Base-by-base conservation (phyloP, 1,140 invertebrate species). In the Camponotus vicinus region DNA sequence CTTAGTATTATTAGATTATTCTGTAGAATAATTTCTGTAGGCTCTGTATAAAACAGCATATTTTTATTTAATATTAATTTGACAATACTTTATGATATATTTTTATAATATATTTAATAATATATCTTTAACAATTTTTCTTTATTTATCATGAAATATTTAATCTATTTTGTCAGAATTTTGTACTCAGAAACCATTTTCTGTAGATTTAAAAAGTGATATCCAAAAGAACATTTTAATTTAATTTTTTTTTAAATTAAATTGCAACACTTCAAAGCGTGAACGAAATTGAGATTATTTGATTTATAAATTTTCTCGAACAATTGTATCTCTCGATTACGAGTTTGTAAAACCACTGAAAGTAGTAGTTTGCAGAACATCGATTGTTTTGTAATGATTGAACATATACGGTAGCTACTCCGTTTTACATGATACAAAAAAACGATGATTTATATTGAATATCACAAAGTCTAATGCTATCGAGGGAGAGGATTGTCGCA, bases 381-480 rank as follows among this genome's bases (percentile, higher is more conserved):
- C 40, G 45, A 37, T 27, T 40, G 13, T 3, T 9, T 7, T 18
- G 8, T 21, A 59, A 5, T 18, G n/a, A 15, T 52, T 11, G 52
- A 75, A 52, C 15, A 18, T 27, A 42, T 0, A 18, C 0, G 11
- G 11, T 32, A 0, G 34, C 55, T 18, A 21, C 6, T 64, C 45
- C 42, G n/a, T 76, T 59, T 27, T 21, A 21, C 37, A n/a, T 27
- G 32, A 42, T 2, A 34, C 11, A 37, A 59, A 21, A 21, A 18
- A 66, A 45, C 59, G 15, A 13, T 66, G 59, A 66, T 78, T 78
- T 78, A 63, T 21, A 32, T 27, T 27, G 27, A 27, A 27, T 66
- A 45, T 78, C 63, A n/a, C 77, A 27, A 3, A 79, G 63, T 66
- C 69, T 79, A 52, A 69, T 55, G 64, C 18, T n/a, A 78, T 78